Base-by-base conservation (phyloP, 2,797 vertebrate species). In the Helarctos malayanus region DNA sequence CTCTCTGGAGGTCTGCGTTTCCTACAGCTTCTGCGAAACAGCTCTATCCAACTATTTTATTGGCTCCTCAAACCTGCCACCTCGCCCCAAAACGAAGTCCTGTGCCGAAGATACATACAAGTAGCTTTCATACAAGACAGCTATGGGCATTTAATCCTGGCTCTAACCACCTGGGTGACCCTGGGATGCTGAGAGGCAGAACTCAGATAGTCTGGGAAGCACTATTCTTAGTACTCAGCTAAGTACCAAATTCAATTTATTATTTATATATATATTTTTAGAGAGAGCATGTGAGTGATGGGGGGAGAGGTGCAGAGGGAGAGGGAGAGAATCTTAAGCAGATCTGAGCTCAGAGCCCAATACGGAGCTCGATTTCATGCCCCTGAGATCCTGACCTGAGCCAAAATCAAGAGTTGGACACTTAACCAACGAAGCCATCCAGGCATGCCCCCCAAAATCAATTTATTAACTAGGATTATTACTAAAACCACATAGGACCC, bases 401-500 rank as follows among this genome's bases (percentile, higher is more conserved):
- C n/a, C 2, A 18, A 35, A 21, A 68, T 68, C 65, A 35, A 68
- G 65, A 68, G 19, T 5, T 35, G 9, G 65, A 68, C n/a, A 35
- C 65, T 68, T 68, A 68, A 35, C n/a, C 65, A 68, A 68, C 65
- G 35, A 35, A 68, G 18, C 65, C 16, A 68, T 4, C 65, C 65
- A 68, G 16, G 15, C 3, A 3, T 35, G n/a, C 63, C 16, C 65
- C n/a, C 9, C 63, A 84, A 84, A 29, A 52, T 91, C 25, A 49
- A 88, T 69, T 91, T 80, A 75, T 65, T 79, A 96, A 80, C 14
- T 63, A 86, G 41, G 15, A 89, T 65, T 93, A 87, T 82, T 80
- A 89, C 35, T 76, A 76, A 78, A 75, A 83, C 18, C 47, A 79
- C 71, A n/a, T 89, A 92, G 35, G 68, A 89, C 7, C 19, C 56